Conservation (phyloP, 2,797 vertebrate species). For the Champsocephalus esox region DNA sequence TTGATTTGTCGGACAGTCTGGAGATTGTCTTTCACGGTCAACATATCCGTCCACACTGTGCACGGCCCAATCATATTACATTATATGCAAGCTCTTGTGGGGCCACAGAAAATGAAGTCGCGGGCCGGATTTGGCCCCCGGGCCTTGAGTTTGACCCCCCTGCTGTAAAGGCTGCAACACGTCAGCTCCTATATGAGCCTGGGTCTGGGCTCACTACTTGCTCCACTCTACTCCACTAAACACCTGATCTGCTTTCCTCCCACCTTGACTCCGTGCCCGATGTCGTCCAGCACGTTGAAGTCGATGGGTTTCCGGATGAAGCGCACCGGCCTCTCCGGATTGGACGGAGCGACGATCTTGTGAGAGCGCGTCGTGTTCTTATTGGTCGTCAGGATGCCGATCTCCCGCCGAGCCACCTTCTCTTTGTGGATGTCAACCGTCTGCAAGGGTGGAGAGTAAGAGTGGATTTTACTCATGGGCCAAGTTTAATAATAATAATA, state of each 20-base stretch:
- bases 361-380: slow-evolving; percentile 93
- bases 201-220: background rate
- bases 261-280: slow-evolving; percentile 88
- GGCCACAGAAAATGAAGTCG: no score
- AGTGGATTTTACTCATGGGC: no score
- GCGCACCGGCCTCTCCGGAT: slow-evolving; percentile 92
- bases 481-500: no score
- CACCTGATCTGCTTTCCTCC: background rate
- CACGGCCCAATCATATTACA: no score
- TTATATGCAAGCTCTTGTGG: no score
- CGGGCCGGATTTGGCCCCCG: no score
- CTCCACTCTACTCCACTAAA: background rate
- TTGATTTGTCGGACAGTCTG: no score
- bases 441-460: slow-evolving; percentile 64
- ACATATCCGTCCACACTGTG: no score
- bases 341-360: slow-evolving; percentile 92
- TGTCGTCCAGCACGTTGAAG: slow-evolving; percentile 91
- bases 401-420: slow-evolving; percentile 94
- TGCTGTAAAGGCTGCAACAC: background rate
- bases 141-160: no score
- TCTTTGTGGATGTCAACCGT: slow-evolving; percentile 96
- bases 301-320: slow-evolving; percentile 95
- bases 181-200: background rate
- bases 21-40: no score
- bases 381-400: slow-evolving; percentile 94